Evolutionary conservation across 2,113 vertebrate species (phyloP), one percentile per base, ranked within the genome.

Genomic region (Bujurquina vittata): DNA sequence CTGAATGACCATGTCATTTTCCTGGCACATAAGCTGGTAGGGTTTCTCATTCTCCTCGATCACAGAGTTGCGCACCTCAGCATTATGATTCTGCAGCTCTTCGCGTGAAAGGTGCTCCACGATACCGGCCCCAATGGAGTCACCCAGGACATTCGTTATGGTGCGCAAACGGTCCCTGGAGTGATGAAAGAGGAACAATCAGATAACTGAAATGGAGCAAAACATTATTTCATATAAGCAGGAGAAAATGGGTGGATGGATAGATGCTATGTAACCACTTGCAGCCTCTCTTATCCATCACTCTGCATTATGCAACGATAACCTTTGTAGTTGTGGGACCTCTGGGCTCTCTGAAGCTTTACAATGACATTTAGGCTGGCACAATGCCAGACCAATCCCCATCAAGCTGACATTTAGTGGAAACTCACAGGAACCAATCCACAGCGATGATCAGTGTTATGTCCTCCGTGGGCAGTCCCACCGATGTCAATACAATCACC

Each of bases 341-440:
- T 90, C 56, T 87, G 67, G 23, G 81, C 61, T 84, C 84, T 88
- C 86, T 89, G 86, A 93, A 88, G 93, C 87, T 89, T 87, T 75
- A 88, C 81, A 77, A 46, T 95, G 93, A 95, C 94, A 95, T 94
- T 94, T 94, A 91, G 87, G 69, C 72, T 80, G 59, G 59, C 86
- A 76, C 81, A 80, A 12, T 3, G 83, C 69, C 86, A 88, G 82
- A 85, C 92, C 93, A 92, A 91, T 94, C 91, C 88, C 86, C 77
- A 82, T 88, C 84, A 90, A 75, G 88, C 85, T 94, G 94, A 94
- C 94, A 95, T 96, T 96, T 95, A 95, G 84, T 85, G 60, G 84
- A 63, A 86, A 98, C 98, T 97, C 96, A 99, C 98, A 99, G 95
- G 93, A 99, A 99, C 98, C 98, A 99, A 94, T 99, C 98, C 94